Percentiles rank a stretch among this genome's conserved stretches.
Conservation (phyloP, 2,113 vertebrate species). For the Thryonomys swinderianus region DNA sequence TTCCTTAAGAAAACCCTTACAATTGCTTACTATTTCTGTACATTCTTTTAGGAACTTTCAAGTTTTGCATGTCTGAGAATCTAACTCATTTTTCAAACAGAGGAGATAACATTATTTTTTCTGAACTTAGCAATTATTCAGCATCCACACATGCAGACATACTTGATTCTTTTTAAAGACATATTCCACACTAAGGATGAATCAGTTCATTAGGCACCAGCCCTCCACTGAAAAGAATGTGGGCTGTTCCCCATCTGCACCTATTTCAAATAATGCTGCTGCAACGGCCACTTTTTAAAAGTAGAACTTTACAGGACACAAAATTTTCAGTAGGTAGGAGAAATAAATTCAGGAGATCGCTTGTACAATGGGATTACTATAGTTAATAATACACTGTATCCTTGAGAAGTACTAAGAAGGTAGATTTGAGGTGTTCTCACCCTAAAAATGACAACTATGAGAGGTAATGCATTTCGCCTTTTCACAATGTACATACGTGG, state of each 20-base stretch:
- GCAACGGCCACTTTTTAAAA: background rate
- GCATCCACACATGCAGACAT: background rate
- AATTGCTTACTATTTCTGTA: background rate
- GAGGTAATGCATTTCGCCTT: too few relatives aligned
- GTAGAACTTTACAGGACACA: background rate
- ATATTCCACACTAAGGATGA: background rate
- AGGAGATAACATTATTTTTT: background rate
- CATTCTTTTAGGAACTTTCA: background rate
- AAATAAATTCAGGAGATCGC: background rate
- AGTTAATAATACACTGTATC: background rate
- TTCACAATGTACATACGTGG: too few relatives aligned
- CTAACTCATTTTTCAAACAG: background rate
- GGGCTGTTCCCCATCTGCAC: background rate
- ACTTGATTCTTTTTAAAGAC: background rate
- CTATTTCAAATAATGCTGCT: background rate
- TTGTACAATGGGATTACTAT: background rate
- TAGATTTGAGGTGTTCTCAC: too few relatives aligned
- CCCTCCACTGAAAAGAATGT: background rate
- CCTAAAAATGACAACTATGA: too few relatives aligned
- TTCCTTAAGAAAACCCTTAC: background rate
- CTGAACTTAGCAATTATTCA: background rate
- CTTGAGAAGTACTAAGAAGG: too few relatives aligned
- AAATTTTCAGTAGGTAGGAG: background rate
- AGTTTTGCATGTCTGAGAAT: background rate
- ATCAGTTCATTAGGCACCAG: background rate